Conservation (phyloP, 2,888 invertebrate genomes). For the Agonum fuliginosum region DNA sequence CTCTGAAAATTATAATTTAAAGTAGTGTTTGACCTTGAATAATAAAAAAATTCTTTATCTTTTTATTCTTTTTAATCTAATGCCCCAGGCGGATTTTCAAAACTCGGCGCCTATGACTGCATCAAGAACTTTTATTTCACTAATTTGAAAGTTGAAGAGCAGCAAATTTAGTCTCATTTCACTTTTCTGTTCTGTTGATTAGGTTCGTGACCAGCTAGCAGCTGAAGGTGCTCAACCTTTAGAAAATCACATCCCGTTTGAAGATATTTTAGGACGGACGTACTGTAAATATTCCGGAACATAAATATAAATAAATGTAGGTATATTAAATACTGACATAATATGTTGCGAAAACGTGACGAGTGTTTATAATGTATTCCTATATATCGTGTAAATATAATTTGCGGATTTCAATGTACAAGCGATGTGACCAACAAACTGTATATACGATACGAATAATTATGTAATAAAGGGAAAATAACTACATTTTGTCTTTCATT, state of each 20-base stretch:
- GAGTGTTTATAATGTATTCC: constrained; percentile 12
- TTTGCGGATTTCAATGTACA: constrained; percentile 11
- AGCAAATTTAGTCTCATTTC: neutral
- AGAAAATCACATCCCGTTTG: constrained; percentile 76
- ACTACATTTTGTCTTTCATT: neutral
- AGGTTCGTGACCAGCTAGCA: constrained; percentile 77
- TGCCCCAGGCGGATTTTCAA: no score
- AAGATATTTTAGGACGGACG: constrained; percentile 76
- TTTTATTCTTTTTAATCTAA: no score
- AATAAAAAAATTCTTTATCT: no score
- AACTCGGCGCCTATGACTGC: no score
- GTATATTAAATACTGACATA: constrained; percentile 2
- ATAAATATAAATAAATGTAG: constrained; percentile 27
- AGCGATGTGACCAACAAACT: constrained; percentile 49
- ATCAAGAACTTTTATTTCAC: no score
- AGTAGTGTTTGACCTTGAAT: no score
- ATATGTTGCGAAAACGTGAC: constrained; percentile 16
- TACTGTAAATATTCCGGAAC: constrained; percentile 75
- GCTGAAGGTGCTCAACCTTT: constrained; percentile 75
- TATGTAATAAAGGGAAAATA: constrained; percentile 24
- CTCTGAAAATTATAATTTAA: no score
- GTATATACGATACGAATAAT: constrained; percentile 44
- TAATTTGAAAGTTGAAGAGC: no score
- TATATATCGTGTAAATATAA: constrained; percentile 26
- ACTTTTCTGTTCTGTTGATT: constrained; percentile 55